Base-by-base conservation (phyloP, 2,113 vertebrate species). In the Petrocephalus microphthalmus region DNA sequence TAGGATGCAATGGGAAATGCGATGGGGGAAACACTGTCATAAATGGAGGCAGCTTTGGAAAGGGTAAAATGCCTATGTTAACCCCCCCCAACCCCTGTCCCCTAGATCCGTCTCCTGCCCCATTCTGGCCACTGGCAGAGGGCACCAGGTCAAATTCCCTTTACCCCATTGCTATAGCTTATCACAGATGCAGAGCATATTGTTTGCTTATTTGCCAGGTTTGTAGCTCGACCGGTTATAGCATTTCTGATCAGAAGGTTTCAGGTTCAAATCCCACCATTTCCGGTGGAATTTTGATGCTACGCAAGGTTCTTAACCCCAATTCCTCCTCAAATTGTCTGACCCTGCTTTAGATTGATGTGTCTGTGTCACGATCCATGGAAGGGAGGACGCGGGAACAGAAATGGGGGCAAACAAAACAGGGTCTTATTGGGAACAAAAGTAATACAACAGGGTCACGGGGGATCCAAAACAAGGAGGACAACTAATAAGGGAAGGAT, bases 21-120 rank as follows among this genome's bases (percentile, higher is more conserved):
- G n/a, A 95, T 96, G 95, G 93, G 90, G 94, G 93, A 91, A 92
- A 92, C 95, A 91, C 84, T 94, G 92, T 89, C 89, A 93, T 87
- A 92, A 93, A 90, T 91, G 89, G 90, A 91, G 89, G 95, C 94
- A 93, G 91, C 94, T 96, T 96, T 95, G 94, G 93, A 96, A 93
- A 95, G 25, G 96, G 95, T 90, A 94, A 93, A 90, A 92, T 92
- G 95, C 93, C 93, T 89, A 89, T 91, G 92, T 94, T 95, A 95
- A 94, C 57, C 90, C 94, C 92, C 92, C 91, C 92, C 90, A 42
- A 1, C 83, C 5, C 17, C 5, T 3, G 29, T 11, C 4, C 33
- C 33, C 71, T 42, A 29, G 15, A 37, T 15, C 20, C 47, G n/a
- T 13, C 42, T n/a, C n/a, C 56, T 45, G 22, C 57, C 6, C 93